Evolutionary conservation across 2,888 invertebrate genomes (phyloP), one percentile per base, ranked within the genome.

Genomic region (Coelogynopora nodosa): DNA sequence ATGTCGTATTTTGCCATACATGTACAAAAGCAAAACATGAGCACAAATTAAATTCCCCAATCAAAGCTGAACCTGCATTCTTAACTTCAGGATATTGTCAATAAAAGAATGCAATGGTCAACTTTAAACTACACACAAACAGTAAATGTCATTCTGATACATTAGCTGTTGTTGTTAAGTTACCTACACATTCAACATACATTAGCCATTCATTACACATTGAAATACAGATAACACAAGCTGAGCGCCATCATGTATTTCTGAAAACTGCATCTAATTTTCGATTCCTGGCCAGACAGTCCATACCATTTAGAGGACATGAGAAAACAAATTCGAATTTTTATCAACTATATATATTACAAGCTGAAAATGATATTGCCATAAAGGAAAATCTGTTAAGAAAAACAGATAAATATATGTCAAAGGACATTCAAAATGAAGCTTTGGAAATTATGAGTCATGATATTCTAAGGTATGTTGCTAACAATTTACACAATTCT

Each of bases 251-350:
- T 74, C 74, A 74, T 74, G 74, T 74, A 74, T 74, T 74, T 74
- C 74, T 74, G 74, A 74, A 74, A 74, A 74, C 74, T 74, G 74
- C 74, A 74, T 74, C 74, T 74, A 74, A 74, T 74, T n/a, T 74
- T 74, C 74, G 74, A 74, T 74, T 74, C 74, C 74, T 74, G 74
- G 74, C 74, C 74, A 74, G 74, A 74, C 23, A 74, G 74, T 74
- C 49, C 49, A 74, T 74, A 74, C 74, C 23, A 74, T 74, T 74
- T 74, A 74, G 74, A 74, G 74, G 74, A 74, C 74, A 74, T 23
- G 23, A 74, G 74, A 74, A 10, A 74, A 74, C 74, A 74, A 74
- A 74, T 74, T 23, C 5, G 5, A 74, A 74, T 74, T 74, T 74
- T 74, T 26, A 74, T 74, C 74, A 74, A 74, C 74, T 74, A 74